Evolutionary conservation across 2,797 vertebrate genomes (phyloP).

Genomic region (Argyrosomus regius): DNA sequence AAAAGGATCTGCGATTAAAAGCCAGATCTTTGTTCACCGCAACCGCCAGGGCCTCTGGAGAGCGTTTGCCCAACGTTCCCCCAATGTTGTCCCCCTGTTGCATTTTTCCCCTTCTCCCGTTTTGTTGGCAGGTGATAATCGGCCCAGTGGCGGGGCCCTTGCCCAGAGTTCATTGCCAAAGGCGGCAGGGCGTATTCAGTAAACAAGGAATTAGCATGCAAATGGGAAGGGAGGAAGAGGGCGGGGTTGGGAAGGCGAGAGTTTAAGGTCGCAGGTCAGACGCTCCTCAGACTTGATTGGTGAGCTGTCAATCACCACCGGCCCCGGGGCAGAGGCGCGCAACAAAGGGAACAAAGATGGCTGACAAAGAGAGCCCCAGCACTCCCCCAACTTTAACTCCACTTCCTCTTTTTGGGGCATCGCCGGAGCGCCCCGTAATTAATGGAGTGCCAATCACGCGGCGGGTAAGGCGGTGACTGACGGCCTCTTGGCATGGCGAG

Average conservation of each 20-base stretch:
- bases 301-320: slow-evolving; percentile 84
- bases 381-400: slow-evolving; percentile 73
- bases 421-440: slow-evolving; percentile 66
- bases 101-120: slow-evolving; percentile 33
- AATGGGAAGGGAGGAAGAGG: slow-evolving; percentile 84
- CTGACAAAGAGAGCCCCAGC: slow-evolving; percentile 79
- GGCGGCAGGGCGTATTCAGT: slow-evolving; percentile 83
- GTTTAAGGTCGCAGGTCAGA: slow-evolving; percentile 83
- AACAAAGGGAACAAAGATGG: slow-evolving; percentile 87
- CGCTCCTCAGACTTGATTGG: slow-evolving; percentile 83
- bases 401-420: slow-evolving; percentile 81
- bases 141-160: slow-evolving; percentile 65
- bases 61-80: slow-evolving; percentile 36
- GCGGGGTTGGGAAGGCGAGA: slow-evolving; percentile 80
- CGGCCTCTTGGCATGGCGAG: slow-evolving; percentile 65
- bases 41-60: slow-evolving; percentile 27
- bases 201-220: slow-evolving; percentile 90
- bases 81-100: slow-evolving; percentile 55
- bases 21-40: slow-evolving; percentile 40
- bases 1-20: slow-evolving; percentile 68
- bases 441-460: slow-evolving; percentile 83
- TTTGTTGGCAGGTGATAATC: slow-evolving; percentile 82
- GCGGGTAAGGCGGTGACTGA: slow-evolving; percentile 67
- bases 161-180: slow-evolving; percentile 83
- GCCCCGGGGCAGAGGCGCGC: slow-evolving; percentile 71